Percentiles rank a stretch among this genome's conserved stretches.
These are phyloP conservation scores for Entomobrya multifasciata DNA, from an alignment of 2,888 invertebrate genomes.

Conservation along the genomic window DNA sequence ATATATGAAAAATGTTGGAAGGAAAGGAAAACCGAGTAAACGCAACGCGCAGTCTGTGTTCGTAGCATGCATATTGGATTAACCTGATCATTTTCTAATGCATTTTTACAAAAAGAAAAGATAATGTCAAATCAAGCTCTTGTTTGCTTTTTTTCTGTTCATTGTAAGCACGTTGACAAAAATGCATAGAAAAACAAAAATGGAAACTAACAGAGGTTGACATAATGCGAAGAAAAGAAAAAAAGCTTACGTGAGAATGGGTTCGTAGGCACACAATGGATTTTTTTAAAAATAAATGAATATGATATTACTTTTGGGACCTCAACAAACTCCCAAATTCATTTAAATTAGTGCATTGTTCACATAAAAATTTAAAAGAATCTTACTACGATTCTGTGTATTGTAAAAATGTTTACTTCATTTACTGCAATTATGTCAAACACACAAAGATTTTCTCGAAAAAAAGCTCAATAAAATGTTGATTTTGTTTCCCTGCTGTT, in stretches of 20 bases:
- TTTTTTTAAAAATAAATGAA: conserved; percentile 31
- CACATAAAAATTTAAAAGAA: neutral
- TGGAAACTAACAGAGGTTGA: conserved; percentile 11
- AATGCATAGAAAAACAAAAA: conserved; percentile 30
- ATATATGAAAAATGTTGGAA: no score
- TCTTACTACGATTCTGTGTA: conserved; percentile 8
- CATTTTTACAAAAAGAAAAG: neutral
- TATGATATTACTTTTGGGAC: conserved; percentile 23
- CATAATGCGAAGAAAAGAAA: neutral
- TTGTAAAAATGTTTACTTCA: neutral
- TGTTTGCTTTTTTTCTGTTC: conserved; percentile 7
- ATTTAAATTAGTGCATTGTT: conserved; percentile 9
- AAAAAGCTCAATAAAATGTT: no score
- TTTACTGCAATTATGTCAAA: conserved; percentile 58
- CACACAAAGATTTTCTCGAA: neutral
- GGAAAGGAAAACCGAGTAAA: neutral
- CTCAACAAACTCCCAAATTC: conserved; percentile 18
- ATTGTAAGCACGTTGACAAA: conserved; percentile 27
- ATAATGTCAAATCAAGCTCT: neutral
- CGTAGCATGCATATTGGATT: conserved; percentile 25
- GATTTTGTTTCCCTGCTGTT: no score
- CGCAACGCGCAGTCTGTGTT: conserved; percentile 9
- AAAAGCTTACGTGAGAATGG: conserved; percentile 43
- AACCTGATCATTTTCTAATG: neutral
- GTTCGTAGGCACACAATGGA: conserved; percentile 11